Base-by-base conservation (phyloP, 1,140 invertebrate genomes). In the Solenopsis invicta region DNA sequence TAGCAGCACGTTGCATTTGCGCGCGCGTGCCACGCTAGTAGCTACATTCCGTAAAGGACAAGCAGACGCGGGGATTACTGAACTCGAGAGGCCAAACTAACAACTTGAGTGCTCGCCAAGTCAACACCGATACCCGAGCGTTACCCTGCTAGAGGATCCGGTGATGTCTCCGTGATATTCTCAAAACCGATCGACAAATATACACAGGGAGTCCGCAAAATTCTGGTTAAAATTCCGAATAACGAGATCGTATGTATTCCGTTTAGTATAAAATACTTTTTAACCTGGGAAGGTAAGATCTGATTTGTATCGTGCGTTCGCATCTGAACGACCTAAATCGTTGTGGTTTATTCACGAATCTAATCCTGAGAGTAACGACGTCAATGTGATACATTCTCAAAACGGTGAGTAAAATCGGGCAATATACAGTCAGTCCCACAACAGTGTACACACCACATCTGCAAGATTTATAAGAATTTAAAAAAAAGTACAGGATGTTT, bases 71-170 rank as follows among this genome's bases (percentile, higher is more conserved):
- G 54, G 69, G 69, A 84, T 84, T 84, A 84, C 80, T 61, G 69
- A 75, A 62, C 80, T 84, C 80, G 80, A 84, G 80, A 84, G 80
- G 80, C 80, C 80, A 84, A 84, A 84, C 80, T 84, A 84, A 84
- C 80, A 84, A 75, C 69, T 84, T 74, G 80, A 84, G 80, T 74
- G 69, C 69, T 74, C 80, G 69, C 56, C 80, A 84, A 84, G 80
- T 84, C 80, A 84, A 84, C 80, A 84, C 24, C 41, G 80, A 84
- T 74, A 81, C 50, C 50, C 16, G 62, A 29, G 10, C 52, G 80
- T 75, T 84, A 84, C 59, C 12, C n/a, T 9, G 24, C 1, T 69
- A 50, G 21, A 54, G 80, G 24, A 41, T 56, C 69, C 29, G 29
- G 54, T 37, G 24, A 84, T 61, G 80, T 84, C 69, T 74, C 69